Percentiles rank a stretch among this genome's conserved stretches.
Evolutionary conservation across 2,113 vertebrate species (phyloP).

Genomic region (Gracilinanus agilis): DNA sequence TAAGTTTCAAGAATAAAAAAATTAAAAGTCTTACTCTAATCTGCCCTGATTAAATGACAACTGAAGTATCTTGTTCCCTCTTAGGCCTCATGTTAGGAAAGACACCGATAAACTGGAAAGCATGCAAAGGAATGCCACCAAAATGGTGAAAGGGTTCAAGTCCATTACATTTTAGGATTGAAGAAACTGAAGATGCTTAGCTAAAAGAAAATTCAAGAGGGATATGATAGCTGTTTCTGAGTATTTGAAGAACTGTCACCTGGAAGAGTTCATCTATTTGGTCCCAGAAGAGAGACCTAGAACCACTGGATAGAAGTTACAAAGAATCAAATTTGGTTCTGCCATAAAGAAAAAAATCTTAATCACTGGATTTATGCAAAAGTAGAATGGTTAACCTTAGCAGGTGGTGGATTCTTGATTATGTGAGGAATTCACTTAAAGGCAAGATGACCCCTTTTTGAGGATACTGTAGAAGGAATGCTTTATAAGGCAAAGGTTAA

Average conservation of each 20-base stretch:
- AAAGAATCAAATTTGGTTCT: not conserved
- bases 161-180: not conserved
- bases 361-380: not conserved
- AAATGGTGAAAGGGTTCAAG: not conserved
- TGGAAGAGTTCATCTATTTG: not conserved
- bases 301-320: not conserved
- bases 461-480: not conserved
- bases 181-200: not conserved
- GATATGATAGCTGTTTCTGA: not conserved
- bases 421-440: not conserved
- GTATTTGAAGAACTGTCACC: not conserved
- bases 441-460: not conserved
- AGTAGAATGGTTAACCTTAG: not conserved
- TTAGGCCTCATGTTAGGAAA: not conserved
- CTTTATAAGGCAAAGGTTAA: not conserved
- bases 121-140: not conserved
- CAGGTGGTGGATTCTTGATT: not conserved
- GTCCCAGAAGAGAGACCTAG: not conserved
- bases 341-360: not conserved
- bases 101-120: not conserved
- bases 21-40: not conserved
- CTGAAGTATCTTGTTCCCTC: not conserved
- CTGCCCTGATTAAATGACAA: not conserved
- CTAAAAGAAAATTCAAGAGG: not conserved
- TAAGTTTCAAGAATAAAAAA: not conserved